Base-by-base conservation (phyloP, 2,797 vertebrate species). In the Falco concolor region DNA sequence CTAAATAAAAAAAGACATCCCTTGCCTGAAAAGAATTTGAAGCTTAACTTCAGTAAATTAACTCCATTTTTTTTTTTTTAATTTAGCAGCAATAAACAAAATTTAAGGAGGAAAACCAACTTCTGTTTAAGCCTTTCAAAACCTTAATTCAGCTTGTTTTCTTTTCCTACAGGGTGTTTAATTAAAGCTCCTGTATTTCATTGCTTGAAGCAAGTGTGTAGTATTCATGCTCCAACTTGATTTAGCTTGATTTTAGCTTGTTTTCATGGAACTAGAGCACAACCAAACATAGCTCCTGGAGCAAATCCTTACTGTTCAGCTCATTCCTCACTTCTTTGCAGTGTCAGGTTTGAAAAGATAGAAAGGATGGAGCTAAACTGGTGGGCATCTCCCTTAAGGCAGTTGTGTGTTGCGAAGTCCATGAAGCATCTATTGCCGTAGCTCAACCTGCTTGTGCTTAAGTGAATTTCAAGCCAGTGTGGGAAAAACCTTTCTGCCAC, bases 241-340 rank as follows among this genome's bases (percentile, higher is more conserved):
- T 90, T 50, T 89, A 81, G 42, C 21, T 69, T 77, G 15, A 7
- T 42, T 42, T 42, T 42, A 42, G 40, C 40, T 42, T 53, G 40
- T 47, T 86, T 82, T 86, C 36, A 49, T 89, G 49, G 42, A 94
- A 38, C 17, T 27, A 68, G 61, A 92, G 81, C 25, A 59, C 28
- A 60, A 40, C 16, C 15, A 64, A n/a, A 47, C 44, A 56, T 15
- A 69, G 15, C 27, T 82, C 79, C 54, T 77, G 56, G 36, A 70
- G 8, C 1, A 0, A 76, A 59, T 67, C 12, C 78, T 18, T 61
- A 10, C 9, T 44, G 2, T 80, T 84, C 21, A 59, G 32, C 23
- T 79, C 22, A 59, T 79, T 92, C 27, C 59, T 87, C 19, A 11
- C 8, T 75, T 40, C 34, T 80, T 76, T 56, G 18, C 27, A 63